Base-by-base conservation (phyloP, 2,113 vertebrate genomes). In the Parus major region DNA sequence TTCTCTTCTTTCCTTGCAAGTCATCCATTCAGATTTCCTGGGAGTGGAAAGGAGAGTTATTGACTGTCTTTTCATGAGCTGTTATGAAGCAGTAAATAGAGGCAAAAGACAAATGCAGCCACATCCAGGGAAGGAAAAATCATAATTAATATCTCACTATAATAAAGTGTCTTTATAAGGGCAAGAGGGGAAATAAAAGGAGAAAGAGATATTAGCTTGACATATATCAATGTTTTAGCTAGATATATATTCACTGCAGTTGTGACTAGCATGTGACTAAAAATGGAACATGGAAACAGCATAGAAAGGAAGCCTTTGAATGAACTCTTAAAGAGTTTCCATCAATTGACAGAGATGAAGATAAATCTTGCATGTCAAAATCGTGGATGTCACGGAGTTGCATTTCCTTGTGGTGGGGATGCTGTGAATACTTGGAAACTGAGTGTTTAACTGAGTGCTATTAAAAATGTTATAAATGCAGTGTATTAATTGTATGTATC, bases 71-170 rank as follows among this genome's bases (percentile, higher is more conserved):
- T 46, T 75, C 65, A 49, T 55, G 35, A 85, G 66, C 72, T 80
- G 80, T 92, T 36, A 78, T 46, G 76, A 79, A 92, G 27, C 42
- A 88, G 70, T 96, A 93, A 96, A 94, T 53, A 82, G 82, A 93
- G 68, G 55, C 57, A 77, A 76, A 95, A 96, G 75, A 96, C 55
- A 94, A 95, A 96, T 94, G 52, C 69, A 82, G 42, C 35, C 49
- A 50, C 59, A 76, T 56, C 61, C 42, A 73, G 79, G 55, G 42
- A 66, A 92, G 53, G 71, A 79, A 96, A 95, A 94, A 92, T 79
- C 27, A 57, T 95, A 94, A 97, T 91, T 97, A 96, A 88, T 97
- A 85, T 91, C 97, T 97, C 86, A 95, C 63, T 44, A 42, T 82
- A 77, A 82, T 81, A n/a, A 95, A 92, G 17, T 81, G 61, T 73